A percentile compares a stretch with the other conserved stretches of the same genome.
Evolutionary conservation across 2,888 invertebrate genomes (phyloP).

Genomic region (Eupithecia centaureata): DNA sequence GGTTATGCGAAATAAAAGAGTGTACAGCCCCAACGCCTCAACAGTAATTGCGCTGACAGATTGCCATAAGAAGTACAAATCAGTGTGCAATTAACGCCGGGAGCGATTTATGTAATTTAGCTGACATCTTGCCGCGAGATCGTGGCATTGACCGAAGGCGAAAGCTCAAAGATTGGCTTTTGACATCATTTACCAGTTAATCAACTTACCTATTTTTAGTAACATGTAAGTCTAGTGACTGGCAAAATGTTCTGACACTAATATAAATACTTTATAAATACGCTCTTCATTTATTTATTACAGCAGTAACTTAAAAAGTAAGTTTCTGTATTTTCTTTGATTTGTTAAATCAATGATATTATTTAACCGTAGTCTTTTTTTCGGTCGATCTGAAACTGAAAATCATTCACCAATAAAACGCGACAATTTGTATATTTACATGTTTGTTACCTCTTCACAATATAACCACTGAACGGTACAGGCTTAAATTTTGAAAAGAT

Average conservation of each 20-base stretch:
- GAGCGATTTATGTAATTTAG: slow-evolving; percentile 33
- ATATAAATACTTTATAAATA: too few species aligned
- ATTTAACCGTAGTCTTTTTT: too few species aligned
- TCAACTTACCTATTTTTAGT: slow-evolving; percentile 32
- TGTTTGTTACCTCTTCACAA: neutral
- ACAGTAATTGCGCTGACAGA: slow-evolving; percentile 1
- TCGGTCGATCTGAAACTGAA: too few species aligned
- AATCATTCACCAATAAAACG: too few species aligned
- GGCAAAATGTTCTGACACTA: too few species aligned
- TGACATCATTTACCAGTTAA: slow-evolving; percentile 38
- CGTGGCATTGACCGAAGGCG: slow-evolving; percentile 71
- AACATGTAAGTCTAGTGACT: neutral
- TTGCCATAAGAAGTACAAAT: slow-evolving; percentile 22
- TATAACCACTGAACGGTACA: neutral
- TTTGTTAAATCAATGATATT: too few species aligned
- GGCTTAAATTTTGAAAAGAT: neutral
- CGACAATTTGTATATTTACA: neutral
- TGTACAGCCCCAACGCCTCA: neutral
- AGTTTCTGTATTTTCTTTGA: too few species aligned
- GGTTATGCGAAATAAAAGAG: too few species aligned
- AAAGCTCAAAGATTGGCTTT: slow-evolving; percentile 61
- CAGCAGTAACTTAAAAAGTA: too few species aligned
- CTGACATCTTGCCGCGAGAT: slow-evolving; percentile 32
- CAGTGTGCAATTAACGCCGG: slow-evolving; percentile 26
- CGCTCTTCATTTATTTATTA: too few species aligned